Conservation (phyloP, 2,888 invertebrate species). For the Chrysomela aeneicollis region DNA sequence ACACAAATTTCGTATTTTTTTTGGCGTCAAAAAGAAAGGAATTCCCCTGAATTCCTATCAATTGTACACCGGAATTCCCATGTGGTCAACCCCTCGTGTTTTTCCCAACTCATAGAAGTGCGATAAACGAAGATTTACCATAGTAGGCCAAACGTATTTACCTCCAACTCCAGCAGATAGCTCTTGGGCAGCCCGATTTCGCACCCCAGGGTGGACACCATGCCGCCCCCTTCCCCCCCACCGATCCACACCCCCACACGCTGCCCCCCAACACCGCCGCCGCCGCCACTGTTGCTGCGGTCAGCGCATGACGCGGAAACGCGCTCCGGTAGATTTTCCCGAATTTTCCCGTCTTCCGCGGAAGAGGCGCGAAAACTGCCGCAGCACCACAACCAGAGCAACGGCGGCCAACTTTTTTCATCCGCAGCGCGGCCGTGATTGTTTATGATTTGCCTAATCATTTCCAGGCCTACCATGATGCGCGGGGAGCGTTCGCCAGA, state of each 20-base stretch:
- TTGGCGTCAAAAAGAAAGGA: no score
- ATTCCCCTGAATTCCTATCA: no score
- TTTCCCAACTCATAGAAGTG: no score
- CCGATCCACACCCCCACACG: no score
- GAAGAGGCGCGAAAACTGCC: constrained; percentile 20
- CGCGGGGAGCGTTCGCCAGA: constrained; percentile 31
- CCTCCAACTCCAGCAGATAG: constrained; percentile 40
- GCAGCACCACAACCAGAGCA: constrained; percentile 18
- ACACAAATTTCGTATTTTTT: no score
- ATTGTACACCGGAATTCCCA: no score
- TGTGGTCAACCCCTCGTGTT: no score
- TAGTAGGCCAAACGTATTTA: no score
- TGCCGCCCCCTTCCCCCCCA: constrained; percentile 15
- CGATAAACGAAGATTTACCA: no score
- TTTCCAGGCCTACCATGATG: constrained; percentile 36
- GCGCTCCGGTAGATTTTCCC: no score
- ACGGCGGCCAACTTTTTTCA: constrained; percentile 35
- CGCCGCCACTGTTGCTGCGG: not conserved
- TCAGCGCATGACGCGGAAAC: not conserved
- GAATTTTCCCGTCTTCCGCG: no score
- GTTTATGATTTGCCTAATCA: constrained; percentile 41
- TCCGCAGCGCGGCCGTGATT: constrained; percentile 34
- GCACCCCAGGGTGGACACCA: constrained; percentile 35
- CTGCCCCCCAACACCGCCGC: no score
- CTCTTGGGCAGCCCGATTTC: constrained; percentile 38